These are phyloP conservation scores for Acronicta leporina DNA, from an alignment of 2,888 invertebrate species.

Conservation along the genomic window DNA sequence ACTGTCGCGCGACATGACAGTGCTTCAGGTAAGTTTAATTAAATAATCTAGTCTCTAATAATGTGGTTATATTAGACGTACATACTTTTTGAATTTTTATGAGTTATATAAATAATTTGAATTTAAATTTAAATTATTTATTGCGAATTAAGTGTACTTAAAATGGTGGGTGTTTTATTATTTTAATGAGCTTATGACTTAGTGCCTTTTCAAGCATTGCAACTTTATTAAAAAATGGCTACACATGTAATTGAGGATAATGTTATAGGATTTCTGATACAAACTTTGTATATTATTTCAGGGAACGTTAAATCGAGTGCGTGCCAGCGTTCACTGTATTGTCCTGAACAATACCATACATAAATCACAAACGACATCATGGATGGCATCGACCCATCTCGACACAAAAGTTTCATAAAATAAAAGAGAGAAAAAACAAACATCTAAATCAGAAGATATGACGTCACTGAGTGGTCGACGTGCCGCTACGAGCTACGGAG, in stretches of 20 bases:
- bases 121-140: too few species aligned
- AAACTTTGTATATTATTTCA: not conserved
- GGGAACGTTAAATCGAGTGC: not conserved
- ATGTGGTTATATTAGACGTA: not conserved
- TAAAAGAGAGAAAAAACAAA: slow-evolving; percentile 18
- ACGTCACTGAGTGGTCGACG: slow-evolving; percentile 11
- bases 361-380: not conserved
- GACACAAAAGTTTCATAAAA: slow-evolving; percentile 1
- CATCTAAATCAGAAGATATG: slow-evolving; percentile 7
- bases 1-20: not conserved
- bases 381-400: not conserved
- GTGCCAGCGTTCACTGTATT: not conserved
- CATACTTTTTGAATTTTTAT: too few species aligned
- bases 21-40: not conserved
- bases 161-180: too few species aligned
- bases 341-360: not conserved
- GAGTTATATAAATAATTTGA: too few species aligned
- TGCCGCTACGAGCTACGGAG: slow-evolving; percentile 24
- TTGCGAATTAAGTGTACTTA: too few species aligned
- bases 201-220: too few species aligned
- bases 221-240: too few species aligned
- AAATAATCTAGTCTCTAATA: not conserved
- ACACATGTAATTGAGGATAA: not conserved
- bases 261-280: not conserved
- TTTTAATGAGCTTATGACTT: too few species aligned